phyloP scores from a whole-genome alignment of 2,888 invertebrate species.

The Tipula vernalis region DNA sequence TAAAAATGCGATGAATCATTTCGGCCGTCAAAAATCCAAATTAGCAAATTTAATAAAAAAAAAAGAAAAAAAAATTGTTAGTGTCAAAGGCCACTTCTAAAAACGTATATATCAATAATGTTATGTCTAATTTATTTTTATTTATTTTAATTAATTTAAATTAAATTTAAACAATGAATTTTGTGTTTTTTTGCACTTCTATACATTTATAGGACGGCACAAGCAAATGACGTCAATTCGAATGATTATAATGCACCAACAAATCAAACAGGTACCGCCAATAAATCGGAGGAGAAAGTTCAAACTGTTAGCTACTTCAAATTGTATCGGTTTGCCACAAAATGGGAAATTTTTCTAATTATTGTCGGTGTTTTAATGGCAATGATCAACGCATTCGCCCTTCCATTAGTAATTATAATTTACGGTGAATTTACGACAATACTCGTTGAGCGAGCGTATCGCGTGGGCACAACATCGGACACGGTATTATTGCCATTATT shows the following conservation, averaged over 20 bases:
- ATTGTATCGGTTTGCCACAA: constrained; percentile 43
- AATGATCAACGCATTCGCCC: constrained; percentile 45
- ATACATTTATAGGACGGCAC: background rate
- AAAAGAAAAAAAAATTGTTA: background rate
- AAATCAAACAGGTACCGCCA: background rate
- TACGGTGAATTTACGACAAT: constrained; percentile 62
- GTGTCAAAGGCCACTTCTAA: background rate
- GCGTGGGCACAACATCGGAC: constrained; percentile 43
- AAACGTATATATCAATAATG: background rate
- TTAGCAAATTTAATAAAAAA: background rate
- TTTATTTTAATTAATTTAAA: background rate
- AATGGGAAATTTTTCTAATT: constrained; percentile 42
- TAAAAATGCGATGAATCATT: background rate
- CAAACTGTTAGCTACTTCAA: background rate
- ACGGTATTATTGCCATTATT: constrained; percentile 45
- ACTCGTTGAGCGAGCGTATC: constrained; percentile 50
- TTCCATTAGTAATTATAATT: constrained; percentile 54
- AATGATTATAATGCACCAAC: background rate
- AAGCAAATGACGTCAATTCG: background rate
- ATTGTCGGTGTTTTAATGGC: constrained; percentile 46
- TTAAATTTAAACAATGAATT: background rate
- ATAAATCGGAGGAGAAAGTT: background rate
- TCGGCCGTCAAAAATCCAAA: background rate
- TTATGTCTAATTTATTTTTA: background rate
- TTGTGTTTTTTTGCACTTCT: background rate